Evolutionary conservation across 2,888 invertebrate genomes (phyloP), one percentile per base, ranked within the genome.

Genomic region (Hydropsyche betteni): DNA sequence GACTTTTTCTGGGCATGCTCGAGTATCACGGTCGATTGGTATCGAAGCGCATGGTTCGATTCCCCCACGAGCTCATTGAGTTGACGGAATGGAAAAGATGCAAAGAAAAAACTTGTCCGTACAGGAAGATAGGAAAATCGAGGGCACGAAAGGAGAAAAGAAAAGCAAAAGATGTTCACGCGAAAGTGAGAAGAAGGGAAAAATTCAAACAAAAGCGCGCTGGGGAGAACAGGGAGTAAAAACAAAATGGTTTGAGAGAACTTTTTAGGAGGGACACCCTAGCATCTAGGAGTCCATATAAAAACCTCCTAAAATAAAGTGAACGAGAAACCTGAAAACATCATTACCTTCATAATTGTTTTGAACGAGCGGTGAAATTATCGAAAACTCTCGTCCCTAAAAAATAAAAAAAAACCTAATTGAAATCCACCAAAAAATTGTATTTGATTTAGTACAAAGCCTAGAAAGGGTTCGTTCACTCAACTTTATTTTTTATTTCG

Each of bases 21-120:
- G 36, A 70, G 53, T 70, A 70, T 75, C 61, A 75, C 72, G 64
- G 68, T 77, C 74, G 74, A 75, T 77, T 75, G 77, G 77, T 75
- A 75, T 75, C 77, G 70, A 52, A 44, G 55, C 68, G 51, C 75
- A 77, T 53, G 75, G 70, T 75, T 77, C 75, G 77, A 77, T 70
- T 77, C 75, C 74, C 33, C 74, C 68, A 64, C 69, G 73, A 75
- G 77, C 73, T 75, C 77, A 75, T 77, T 74, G 75, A 77, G 74
- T 68, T 74, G 77, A 75, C 74, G 74, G 69, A 73, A 74, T 69
- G 73, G 75, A 73, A 74, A 68, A 71, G 52, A 72, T 51, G 72
- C 51, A 70, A 70, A 53, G 70, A 53, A 70, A 64, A 69, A 69
- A 70, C 53, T 70, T 70, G 52, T 69, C 51, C 69, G 44, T 70